phyloP scores from a whole-genome alignment of 2,888 invertebrate genomes.

The Vannuccia rotundouncinata region DNA sequence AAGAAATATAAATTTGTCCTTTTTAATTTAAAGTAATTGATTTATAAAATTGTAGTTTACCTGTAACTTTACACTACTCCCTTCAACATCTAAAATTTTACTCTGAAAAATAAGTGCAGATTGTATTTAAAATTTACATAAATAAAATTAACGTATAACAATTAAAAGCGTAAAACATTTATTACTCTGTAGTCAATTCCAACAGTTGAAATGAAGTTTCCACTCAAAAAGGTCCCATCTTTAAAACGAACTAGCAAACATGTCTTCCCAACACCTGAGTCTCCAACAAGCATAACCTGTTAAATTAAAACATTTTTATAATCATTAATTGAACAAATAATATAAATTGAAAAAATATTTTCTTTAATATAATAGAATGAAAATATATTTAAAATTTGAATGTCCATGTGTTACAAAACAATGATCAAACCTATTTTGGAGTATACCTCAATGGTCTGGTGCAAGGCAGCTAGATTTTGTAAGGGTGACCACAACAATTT shows the following conservation, averaged over 20 bases:
- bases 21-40: no score
- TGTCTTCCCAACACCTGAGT: conserved; percentile 4
- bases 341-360: no score
- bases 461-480: no score
- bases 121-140: neutral
- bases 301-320: neutral
- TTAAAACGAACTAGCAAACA: neutral
- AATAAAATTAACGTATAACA: neutral
- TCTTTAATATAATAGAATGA: no score
- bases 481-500: no score
- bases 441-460: no score
- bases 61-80: neutral
- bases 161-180: neutral
- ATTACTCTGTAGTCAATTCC: neutral
- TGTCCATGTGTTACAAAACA: no score
- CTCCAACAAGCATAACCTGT: neutral
- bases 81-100: conserved; percentile 6
- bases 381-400: no score
- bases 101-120: neutral
- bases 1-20: neutral
- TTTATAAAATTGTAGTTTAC: neutral
- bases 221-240: neutral
- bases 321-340: no score
- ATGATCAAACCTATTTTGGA: no score
- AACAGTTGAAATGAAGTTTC: conserved; percentile 11